Percentiles rank a stretch among this genome's conserved stretches.
These are phyloP conservation scores for Sander lucioperca DNA, from an alignment of 2,113 vertebrate species.

Conservation along the genomic window DNA sequence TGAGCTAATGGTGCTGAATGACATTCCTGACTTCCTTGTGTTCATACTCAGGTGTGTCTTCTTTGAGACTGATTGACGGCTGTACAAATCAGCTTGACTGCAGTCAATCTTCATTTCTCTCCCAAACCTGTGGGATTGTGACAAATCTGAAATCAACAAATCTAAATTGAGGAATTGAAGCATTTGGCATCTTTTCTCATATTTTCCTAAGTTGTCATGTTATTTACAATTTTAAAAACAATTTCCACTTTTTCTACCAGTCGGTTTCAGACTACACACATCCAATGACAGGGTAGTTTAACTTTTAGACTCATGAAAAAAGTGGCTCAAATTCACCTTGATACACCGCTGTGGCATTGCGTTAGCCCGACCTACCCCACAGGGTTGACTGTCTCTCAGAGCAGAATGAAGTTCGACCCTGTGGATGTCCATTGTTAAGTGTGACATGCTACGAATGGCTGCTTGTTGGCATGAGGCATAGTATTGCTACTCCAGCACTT, in stretches of 20 bases:
- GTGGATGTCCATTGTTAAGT: slow-evolving; percentile 15
- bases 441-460: slow-evolving; percentile 24
- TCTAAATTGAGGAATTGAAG: slow-evolving; percentile 37
- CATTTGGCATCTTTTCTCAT: slow-evolving; percentile 18
- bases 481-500: slow-evolving; percentile 1
- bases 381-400: slow-evolving; percentile 12
- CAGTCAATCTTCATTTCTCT: slow-evolving; percentile 44
- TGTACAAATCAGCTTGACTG: slow-evolving; percentile 39
- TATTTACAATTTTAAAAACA: slow-evolving; percentile 35
- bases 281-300: not conserved
- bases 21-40: not conserved
- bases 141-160: slow-evolving; percentile 9
- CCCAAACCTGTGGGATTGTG: slow-evolving; percentile 38
- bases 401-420: slow-evolving; percentile 37
- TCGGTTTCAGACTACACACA: not conserved
- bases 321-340: slow-evolving; percentile 44
- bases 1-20: slow-evolving; percentile 13
- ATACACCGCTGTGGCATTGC: slow-evolving; percentile 8
- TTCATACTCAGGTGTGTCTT: slow-evolving; percentile 12
- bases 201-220: slow-evolving; percentile 21
- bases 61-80: slow-evolving; percentile 60
- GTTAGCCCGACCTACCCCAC: not conserved
- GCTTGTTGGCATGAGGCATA: slow-evolving; percentile 4
- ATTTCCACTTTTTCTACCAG: slow-evolving; percentile 4
- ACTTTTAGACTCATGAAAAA: not conserved